Percentiles rank a stretch among this genome's conserved stretches.
phyloP scores from a whole-genome alignment of 2,888 invertebrate species.

The Tetragonula carbonaria region DNA sequence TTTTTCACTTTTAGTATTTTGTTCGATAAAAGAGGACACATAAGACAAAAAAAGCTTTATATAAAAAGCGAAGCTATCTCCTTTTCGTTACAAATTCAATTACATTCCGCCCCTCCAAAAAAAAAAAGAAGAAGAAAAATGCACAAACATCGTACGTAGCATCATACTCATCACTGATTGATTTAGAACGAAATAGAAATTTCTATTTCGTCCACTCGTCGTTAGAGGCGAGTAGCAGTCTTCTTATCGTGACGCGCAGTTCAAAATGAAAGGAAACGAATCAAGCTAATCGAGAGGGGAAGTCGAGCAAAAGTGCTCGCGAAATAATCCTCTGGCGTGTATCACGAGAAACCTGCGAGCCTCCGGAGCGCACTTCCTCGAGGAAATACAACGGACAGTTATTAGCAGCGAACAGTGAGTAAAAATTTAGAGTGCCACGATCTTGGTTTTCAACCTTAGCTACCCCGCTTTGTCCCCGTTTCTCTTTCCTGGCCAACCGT shows the following conservation, averaged over 20 bases:
- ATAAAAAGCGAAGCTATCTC: too few relatives aligned
- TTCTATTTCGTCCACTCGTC: too few relatives aligned
- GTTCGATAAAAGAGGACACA: too few relatives aligned
- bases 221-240: too few relatives aligned
- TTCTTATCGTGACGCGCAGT: constrained; percentile 14
- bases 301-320: background rate
- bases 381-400: constrained; percentile 26
- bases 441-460: constrained; percentile 24
- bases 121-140: too few relatives aligned
- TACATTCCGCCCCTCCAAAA: too few relatives aligned
- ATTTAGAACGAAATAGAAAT: too few relatives aligned
- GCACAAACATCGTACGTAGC: too few relatives aligned
- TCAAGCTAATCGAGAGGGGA: constrained; percentile 7
- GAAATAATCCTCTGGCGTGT: constrained; percentile 19
- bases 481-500: constrained; percentile 3
- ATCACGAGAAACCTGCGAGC: background rate
- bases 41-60: too few relatives aligned
- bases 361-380: background rate
- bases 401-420: constrained; percentile 7
- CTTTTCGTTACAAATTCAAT: too few relatives aligned
- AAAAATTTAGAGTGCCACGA: constrained; percentile 37
- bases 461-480: constrained; percentile 1
- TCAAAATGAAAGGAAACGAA: background rate
- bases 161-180: too few relatives aligned
- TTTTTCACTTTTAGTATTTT: too few relatives aligned